Conservation (phyloP, 1,140 invertebrate species). For the Acromyrmex echinatior region DNA sequence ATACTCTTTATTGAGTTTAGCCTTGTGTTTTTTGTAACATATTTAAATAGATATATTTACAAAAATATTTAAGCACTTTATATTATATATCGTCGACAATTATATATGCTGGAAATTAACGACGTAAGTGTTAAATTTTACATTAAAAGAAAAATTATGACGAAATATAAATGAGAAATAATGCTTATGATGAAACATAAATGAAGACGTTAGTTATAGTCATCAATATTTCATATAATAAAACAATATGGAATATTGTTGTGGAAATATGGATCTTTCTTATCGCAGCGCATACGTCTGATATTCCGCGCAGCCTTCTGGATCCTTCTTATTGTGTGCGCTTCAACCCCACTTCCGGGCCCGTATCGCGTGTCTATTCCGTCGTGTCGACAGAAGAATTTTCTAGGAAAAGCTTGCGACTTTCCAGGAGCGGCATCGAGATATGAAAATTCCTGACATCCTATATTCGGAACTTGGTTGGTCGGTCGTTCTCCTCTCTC, state of each 20-base stretch:
- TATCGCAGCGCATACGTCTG: conserved; percentile 21
- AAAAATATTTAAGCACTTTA: conserved; percentile 1
- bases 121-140: background rate
- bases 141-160: background rate
- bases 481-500: conserved; percentile 67
- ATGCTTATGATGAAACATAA: background rate
- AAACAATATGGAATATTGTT: background rate
- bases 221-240: background rate
- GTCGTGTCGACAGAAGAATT: conserved; percentile 68
- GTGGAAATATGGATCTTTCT: conserved; percentile 21
- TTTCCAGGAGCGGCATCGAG: conserved; percentile 74
- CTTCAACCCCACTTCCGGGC: conserved; percentile 56
- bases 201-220: background rate
- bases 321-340: conserved; percentile 56
- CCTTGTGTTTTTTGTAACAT: background rate
- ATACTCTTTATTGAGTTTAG: background rate
- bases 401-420: conserved; percentile 73
- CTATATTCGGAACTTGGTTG: conserved; percentile 75
- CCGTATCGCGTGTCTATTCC: conserved; percentile 58
- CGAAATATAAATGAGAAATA: background rate
- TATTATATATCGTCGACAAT: background rate
- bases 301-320: conserved; percentile 42
- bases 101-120: background rate
- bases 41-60: conserved; percentile 9
- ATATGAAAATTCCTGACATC: conserved; percentile 82